A percentile compares a stretch with the other conserved stretches of the same genome.
These are phyloP conservation scores for Drosophila colorata DNA, from an alignment of 2,888 invertebrate genomes.

Conservation along the genomic window DNA sequence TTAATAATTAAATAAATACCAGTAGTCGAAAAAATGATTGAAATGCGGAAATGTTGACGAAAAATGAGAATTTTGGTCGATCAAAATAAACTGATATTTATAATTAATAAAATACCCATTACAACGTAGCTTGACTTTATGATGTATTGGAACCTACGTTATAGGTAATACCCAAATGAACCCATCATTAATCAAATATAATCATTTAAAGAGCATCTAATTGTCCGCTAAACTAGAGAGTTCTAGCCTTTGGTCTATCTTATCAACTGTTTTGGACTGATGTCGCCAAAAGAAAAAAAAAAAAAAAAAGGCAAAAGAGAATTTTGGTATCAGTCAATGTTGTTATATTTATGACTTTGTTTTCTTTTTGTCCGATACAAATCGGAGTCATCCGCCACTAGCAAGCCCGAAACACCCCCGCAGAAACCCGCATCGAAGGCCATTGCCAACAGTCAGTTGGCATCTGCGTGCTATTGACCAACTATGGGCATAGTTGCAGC, in stretches of 20 bases:
- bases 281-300: constrained; percentile 29
- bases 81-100: too few relatives aligned
- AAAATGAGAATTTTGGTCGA: too few relatives aligned
- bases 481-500: constrained; percentile 35
- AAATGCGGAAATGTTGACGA: too few relatives aligned
- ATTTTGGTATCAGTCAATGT: constrained; percentile 25
- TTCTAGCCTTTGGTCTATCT: constrained; percentile 36
- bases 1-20: too few relatives aligned
- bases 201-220: constrained; percentile 35
- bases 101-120: too few relatives aligned
- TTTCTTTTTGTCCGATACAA: constrained; percentile 21
- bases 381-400: constrained; percentile 7
- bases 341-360: constrained; percentile 50
- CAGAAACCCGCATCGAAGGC: constrained; percentile 42
- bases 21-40: too few relatives aligned
- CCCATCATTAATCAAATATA: constrained; percentile 19
- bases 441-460: constrained; percentile 41
- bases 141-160: not conserved
- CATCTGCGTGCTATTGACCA: constrained; percentile 59
- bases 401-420: too few relatives aligned
- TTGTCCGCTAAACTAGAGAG: not conserved
- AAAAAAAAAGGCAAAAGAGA: constrained; percentile 10
- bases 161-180: not conserved
- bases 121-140: too few relatives aligned
- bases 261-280: constrained; percentile 33